A percentile compares a stretch with the other conserved stretches of the same genome.
Conservation (phyloP, 2,797 vertebrate species). For the Brachymystax lenok region DNA sequence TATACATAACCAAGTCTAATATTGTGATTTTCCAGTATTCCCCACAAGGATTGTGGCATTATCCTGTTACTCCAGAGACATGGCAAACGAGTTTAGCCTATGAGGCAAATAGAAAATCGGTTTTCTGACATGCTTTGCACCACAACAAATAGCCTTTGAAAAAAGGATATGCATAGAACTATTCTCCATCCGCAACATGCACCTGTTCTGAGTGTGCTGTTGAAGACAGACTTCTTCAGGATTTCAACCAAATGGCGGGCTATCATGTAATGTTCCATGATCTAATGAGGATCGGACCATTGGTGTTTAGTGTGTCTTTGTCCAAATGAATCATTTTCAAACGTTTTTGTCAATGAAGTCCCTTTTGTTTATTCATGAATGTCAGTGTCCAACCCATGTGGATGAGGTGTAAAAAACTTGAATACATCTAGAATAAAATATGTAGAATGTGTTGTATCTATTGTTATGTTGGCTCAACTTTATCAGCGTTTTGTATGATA, state of each 20-base stretch:
- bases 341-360: conserved; percentile 16
- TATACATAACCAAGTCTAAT: conserved; percentile 55
- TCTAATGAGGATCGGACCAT: conserved; percentile 16
- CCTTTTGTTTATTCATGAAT: conserved; percentile 37
- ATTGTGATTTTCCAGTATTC: conserved; percentile 53
- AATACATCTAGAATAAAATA: conserved; percentile 60
- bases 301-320: conserved; percentile 8
- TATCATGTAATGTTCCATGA: conserved; percentile 16
- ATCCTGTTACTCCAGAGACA: conserved; percentile 51
- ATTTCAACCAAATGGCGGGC: conserved; percentile 11
- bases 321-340: conserved; percentile 5
- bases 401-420: conserved; percentile 43
- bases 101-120: conserved; percentile 39
- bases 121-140: conserved; percentile 64
- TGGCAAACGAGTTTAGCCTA: conserved; percentile 36
- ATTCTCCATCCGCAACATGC: conserved; percentile 28
- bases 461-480: background rate
- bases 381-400: conserved; percentile 39
- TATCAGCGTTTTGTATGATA: too few relatives aligned
- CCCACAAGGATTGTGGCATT: conserved; percentile 55
- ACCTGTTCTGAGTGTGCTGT: conserved; percentile 9
- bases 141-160: conserved; percentile 63
- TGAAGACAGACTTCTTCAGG: conserved; percentile 8
- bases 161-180: conserved; percentile 62
- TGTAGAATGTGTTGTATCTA: conserved; percentile 19